Evolutionary conservation across 2,888 invertebrate genomes (phyloP), one percentile per base, ranked within the genome.

Genomic region (Coleophora flavipennella): DNA sequence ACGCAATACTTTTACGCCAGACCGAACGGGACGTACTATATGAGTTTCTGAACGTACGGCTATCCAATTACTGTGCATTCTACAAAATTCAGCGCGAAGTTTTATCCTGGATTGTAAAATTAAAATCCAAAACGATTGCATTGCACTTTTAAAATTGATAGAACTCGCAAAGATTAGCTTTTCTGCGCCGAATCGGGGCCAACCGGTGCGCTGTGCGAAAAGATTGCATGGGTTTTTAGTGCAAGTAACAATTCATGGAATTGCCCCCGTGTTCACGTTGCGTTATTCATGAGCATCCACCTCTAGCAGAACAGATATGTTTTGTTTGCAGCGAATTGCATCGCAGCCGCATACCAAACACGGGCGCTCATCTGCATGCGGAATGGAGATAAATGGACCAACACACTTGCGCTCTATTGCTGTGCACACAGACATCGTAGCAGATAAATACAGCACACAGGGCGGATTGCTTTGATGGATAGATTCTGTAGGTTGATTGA

Each of bases 1-100:
- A 57, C 55, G 57, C 57, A 61, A 63, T 63, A 57, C 52, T 49
- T 34, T 34, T 26, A 12, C 26, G 14, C 34, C 13, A 39, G 13
- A 29, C 33, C 20, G 28, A 27, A 34, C 29, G 20, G 11, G n/a
- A n/a, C 9, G 20, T 7, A 11, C 33, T 13, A 8, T 35, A 35
- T 25, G 32, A 27, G 38, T 27, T 32, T 35, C 31, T 26, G 35
- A 38, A 35, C 38, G 28, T 35, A 32, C 27, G 20, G 8, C 38
- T 31, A 35, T 37, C 38, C 31, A 26, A 40, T 41, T 38, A 31
- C 33, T 25, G 12, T 13, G 35, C 38, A 32, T 38, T 38, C 32
- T 20, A 25, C 33, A n/a, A 35, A 38, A 31, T 26, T 38, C 11
- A 35, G 29, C 26, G 26, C 27, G 10, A 8, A 10, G 12, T 31